Conservation (phyloP, 2,888 invertebrate genomes). For the Ramazzottius varieornatus region DNA sequence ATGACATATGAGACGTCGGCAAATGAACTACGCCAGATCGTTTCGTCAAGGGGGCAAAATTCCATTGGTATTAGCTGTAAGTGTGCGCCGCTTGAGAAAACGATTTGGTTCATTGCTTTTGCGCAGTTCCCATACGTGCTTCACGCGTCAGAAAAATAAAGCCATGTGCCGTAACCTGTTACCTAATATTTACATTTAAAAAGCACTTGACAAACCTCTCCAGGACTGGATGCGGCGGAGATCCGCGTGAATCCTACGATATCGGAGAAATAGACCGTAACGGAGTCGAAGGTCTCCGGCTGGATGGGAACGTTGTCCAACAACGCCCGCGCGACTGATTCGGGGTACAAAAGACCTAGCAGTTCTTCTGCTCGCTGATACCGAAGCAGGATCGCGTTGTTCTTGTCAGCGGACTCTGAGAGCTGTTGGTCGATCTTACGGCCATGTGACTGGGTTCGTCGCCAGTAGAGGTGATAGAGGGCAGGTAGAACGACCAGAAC, state of each 20-base stretch:
- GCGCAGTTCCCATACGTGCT: too few relatives aligned
- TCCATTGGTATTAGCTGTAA: too few relatives aligned
- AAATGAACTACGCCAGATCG: too few relatives aligned
- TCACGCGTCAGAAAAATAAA: not conserved
- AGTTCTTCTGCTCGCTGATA: not conserved
- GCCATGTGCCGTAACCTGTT: too few relatives aligned
- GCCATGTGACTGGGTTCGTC: not conserved
- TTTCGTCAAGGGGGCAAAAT: too few relatives aligned
- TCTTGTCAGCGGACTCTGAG: not conserved
- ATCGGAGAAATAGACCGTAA: not conserved
- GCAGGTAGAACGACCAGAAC: not conserved
- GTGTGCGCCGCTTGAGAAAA: too few relatives aligned
- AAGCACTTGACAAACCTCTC: too few relatives aligned
- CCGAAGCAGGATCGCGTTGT: not conserved
- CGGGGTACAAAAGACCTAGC: not conserved
- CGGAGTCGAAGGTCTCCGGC: not conserved
- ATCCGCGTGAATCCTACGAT: not conserved
- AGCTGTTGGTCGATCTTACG: not conserved
- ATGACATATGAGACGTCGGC: too few relatives aligned
- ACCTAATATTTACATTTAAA: too few relatives aligned
- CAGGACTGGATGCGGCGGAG: not conserved
- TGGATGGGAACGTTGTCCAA: not conserved
- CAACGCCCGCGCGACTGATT: not conserved
- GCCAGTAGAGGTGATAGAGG: not conserved
- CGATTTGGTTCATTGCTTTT: too few relatives aligned